Base-by-base conservation (phyloP, 2,113 vertebrate species). In the Gambusia affinis region DNA sequence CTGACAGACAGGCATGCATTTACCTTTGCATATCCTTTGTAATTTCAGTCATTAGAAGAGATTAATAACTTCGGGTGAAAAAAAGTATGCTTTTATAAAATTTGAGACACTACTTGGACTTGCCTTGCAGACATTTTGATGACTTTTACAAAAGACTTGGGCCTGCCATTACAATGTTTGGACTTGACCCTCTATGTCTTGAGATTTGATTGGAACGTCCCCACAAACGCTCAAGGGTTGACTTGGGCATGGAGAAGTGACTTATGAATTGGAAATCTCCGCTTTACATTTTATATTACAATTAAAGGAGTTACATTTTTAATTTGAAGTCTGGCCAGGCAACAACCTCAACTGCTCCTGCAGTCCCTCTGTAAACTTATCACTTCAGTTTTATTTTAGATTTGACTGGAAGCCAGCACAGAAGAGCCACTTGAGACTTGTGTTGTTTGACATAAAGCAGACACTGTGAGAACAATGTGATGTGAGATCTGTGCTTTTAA, bases 401-500 rank as follows among this genome's bases (percentile, higher is more conserved):
- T 70, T 39, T 7, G 70, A 73, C 22, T 51, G 83, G 83, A 82
- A 78, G 68, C 28, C 37, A 27, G 63, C n/a, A 64, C 51, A 66
- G 81, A 82, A 1, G 22, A 10, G 60, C 27, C 10, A n/a, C 78
- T 78, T 80, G 77, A 85, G 76, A 66, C 73, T 11, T 0, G 0
- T 19, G 51, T 42, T 57, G 66, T 78, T 86, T 88, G 77, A 86
- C 78, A 75, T 73, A 6, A 8, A 42, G 62, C 72, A 54, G 42
- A 74, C 63, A 47, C 67, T 72, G 76, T 78, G 24, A 60, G 62
- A 70, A 67, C 42, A 47, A 19, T 4, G 30, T 1, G 57, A 47
- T 47, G 15, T 6, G 44, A 65, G 19, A 42, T 68, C 54, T 1
- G 4, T 5, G 51, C 42, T 75, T 68, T 30, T 30, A 33, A 68